Conservation (phyloP, 2,888 invertebrate genomes). For the Stegana nigrithorax region DNA sequence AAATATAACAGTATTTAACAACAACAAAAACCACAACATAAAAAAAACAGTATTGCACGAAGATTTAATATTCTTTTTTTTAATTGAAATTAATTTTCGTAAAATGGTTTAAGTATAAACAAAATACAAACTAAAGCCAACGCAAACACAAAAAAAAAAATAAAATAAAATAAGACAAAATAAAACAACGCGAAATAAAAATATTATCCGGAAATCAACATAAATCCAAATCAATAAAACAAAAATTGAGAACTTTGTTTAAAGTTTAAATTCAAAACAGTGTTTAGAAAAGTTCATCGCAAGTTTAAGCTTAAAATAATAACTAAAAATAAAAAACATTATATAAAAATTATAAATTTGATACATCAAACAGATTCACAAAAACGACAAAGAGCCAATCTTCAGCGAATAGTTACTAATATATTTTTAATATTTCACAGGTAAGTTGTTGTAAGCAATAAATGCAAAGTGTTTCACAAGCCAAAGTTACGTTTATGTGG, state of each 20-base stretch:
- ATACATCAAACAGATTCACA: not conserved
- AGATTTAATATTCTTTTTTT: slow-evolving; percentile 36
- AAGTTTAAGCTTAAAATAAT: not conserved
- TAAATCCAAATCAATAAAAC: slow-evolving; percentile 4
- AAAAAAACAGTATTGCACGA: slow-evolving; percentile 18
- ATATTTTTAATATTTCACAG: slow-evolving; percentile 56
- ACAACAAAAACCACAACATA: slow-evolving; percentile 16
- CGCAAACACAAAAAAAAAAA: slow-evolving; percentile 1
- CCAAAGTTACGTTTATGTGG: no score
- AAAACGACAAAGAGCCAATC: not conserved
- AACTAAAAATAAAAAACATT: not conserved
- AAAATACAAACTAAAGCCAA: not conserved
- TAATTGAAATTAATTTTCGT: slow-evolving; percentile 38
- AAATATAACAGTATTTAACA: slow-evolving; percentile 8
- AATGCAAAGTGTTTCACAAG: no score
- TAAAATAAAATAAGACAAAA: not conserved
- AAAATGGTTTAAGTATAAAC: slow-evolving; percentile 34
- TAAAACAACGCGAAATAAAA: slow-evolving; percentile 1
- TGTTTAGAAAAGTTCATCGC: not conserved
- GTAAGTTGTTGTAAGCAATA: slow-evolving; percentile 42
- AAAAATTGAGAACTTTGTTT: no score
- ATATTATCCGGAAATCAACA: not conserved
- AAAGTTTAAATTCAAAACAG: not conserved
- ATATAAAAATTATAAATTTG: not conserved
- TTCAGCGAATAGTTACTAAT: slow-evolving; percentile 39